Conservation (phyloP, 1,140 invertebrate species). For the Habropoda laboriosa region DNA sequence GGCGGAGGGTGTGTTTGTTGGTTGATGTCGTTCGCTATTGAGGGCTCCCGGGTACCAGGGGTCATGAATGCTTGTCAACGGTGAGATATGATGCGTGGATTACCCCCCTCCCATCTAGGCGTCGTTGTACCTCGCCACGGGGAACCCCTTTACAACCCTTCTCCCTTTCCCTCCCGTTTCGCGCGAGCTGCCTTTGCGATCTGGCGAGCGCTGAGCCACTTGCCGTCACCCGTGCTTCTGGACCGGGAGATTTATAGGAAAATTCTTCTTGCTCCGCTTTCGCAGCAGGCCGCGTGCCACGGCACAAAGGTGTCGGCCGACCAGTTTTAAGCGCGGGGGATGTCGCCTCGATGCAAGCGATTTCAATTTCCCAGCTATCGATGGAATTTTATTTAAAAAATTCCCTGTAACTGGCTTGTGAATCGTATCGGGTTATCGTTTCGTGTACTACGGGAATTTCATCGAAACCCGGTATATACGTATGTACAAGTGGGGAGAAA, state of each 20-base stretch:
- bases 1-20: conserved; percentile 60
- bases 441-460: too few species aligned
- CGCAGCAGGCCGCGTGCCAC: neutral
- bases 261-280: conserved; percentile 39
- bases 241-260: conserved; percentile 42
- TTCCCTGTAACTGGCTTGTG: neutral
- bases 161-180: conserved; percentile 7
- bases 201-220: conserved; percentile 36
- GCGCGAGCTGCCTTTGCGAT: conserved; percentile 31
- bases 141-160: conserved; percentile 62
- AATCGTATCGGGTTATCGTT: too few species aligned
- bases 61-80: conserved; percentile 76
- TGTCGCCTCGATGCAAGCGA: neutral
- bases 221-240: conserved; percentile 37
- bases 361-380: neutral
- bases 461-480: neutral
- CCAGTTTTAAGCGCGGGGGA: neutral
- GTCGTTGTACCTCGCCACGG: conserved; percentile 51
- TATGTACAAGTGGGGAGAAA: neutral
- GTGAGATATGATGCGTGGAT: conserved; percentile 75
- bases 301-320: conserved; percentile 17
- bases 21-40: conserved; percentile 71
- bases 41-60: conserved; percentile 66
- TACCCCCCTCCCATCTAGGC: conserved; percentile 54
- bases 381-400: neutral